A percentile compares a stretch with the other conserved stretches of the same genome.
These are phyloP conservation scores for Tachuris rubrigastra DNA, from an alignment of 2,113 vertebrate species.

Conservation along the genomic window DNA sequence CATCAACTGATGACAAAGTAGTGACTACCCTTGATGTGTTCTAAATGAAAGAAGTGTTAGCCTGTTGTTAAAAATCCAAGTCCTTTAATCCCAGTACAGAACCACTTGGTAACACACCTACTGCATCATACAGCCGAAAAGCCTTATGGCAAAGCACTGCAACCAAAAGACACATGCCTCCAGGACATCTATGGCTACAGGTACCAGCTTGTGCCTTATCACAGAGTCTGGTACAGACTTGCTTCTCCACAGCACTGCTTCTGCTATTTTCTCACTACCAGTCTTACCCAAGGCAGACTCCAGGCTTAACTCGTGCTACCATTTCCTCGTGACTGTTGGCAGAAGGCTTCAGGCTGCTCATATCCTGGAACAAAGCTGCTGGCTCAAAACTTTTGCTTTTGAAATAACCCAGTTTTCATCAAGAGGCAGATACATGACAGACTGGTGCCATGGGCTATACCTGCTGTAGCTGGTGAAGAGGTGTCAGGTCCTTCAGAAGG, in stretches of 20 bases:
- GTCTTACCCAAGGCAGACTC: background rate
- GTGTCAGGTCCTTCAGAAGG: background rate
- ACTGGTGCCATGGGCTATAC: background rate
- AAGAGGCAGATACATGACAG: background rate
- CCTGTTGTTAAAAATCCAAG: background rate
- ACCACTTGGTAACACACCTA: background rate
- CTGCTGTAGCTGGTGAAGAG: background rate
- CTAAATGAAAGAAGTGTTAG: background rate
- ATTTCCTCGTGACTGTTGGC: background rate
- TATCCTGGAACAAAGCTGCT: background rate
- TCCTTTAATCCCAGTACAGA: background rate
- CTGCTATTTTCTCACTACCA: background rate
- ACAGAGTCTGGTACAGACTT: background rate
- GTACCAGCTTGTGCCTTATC: background rate
- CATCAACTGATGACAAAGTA: background rate
- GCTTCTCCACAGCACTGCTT: background rate
- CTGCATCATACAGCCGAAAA: background rate
- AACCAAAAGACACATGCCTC: background rate
- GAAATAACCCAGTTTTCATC: background rate
- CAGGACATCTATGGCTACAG: background rate
- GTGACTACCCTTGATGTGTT: background rate
- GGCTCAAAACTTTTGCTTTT: background rate
- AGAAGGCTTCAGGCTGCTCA: background rate
- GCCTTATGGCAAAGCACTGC: background rate
- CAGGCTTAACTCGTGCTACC: background rate